Conservation (phyloP, 2,797 vertebrate genomes). For the Mustela erminea region DNA sequence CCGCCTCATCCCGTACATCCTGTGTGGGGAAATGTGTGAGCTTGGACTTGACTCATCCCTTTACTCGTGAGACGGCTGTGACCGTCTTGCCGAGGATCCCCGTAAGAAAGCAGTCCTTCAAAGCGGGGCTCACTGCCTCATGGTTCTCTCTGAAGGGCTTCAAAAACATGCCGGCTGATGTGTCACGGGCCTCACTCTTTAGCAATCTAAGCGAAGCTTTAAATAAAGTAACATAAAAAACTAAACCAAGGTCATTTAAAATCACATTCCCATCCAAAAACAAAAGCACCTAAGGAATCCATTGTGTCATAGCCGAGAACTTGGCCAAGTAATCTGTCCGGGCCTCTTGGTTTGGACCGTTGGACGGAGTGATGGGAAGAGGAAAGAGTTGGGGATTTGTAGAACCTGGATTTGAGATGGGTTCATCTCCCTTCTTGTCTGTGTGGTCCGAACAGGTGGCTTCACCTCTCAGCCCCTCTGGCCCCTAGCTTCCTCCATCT, state of each 20-base stretch:
- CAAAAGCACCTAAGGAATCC: background rate
- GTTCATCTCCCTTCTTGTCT: background rate
- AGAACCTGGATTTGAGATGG: background rate
- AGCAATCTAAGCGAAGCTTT: background rate
- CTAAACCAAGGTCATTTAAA: background rate
- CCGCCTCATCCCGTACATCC: accelerated
- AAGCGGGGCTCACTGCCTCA: background rate
- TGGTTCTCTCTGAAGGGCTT: background rate
- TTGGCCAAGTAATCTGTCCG: background rate
- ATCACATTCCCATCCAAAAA: background rate
- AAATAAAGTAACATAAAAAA: background rate
- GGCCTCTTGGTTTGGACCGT: background rate
- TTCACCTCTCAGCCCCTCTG: background rate
- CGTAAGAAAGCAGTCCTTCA: background rate
- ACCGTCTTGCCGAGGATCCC: background rate
- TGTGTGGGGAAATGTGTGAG: accelerated
- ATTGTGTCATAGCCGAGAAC: background rate
- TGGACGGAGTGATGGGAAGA: background rate
- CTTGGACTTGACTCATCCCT: background rate
- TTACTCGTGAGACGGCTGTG: no score
- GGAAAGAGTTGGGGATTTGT: background rate
- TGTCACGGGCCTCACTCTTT: background rate
- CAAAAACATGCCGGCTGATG: background rate
- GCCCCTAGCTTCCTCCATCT: background rate
- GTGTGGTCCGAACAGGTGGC: background rate